Evolutionary conservation across 2,113 vertebrate genomes (phyloP), one percentile per base, ranked within the genome.

Genomic region (Macrotis lagotis): DNA sequence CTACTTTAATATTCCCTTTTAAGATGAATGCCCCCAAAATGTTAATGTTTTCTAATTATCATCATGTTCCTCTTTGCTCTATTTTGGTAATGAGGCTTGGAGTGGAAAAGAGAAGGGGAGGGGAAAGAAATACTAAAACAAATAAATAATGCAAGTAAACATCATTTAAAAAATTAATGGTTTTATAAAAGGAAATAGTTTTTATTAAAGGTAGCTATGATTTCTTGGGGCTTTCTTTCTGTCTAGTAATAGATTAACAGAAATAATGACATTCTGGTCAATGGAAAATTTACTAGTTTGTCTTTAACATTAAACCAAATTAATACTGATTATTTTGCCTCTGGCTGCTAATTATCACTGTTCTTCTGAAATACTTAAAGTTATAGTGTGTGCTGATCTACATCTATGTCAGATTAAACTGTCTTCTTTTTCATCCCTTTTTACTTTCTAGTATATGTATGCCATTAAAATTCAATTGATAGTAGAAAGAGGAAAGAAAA

Each of bases 331-430:
- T 97, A 94, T 97, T 97, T 97, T 95, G 96, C 98, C 97, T 93
- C 97, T 96, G 97, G 97, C 97, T 96, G 95, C 52, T 98, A 96
- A 97, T 98, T 97, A 97, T 95, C 96, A 95, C 93, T 0, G 0
- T 92, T 94, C 94, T 97, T 97, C 94, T 96, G 95, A 98, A 97
- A 96, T 97, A 97, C 97, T 98, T 97, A 97, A 96, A 98, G 92
- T 96, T 96, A 95, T 0, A 0, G 50, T 94, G 92, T 97, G 98
- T 97, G 96, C 37, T 96, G 97, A 97, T 89, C 92, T 48, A 92
- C 93, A 96, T 90, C 48, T 90, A 49, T 26, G 48, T 50, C 89
- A 48, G 48, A 50, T 50, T 90, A 90, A 48, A 48, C 28, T 26
- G 48, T 90, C 48, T 90, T 90, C 28, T 89, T 89, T 10, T 37